Evolutionary conservation across 2,113 vertebrate species (phyloP).

Genomic region (Rhizomys pruinosus): DNA sequence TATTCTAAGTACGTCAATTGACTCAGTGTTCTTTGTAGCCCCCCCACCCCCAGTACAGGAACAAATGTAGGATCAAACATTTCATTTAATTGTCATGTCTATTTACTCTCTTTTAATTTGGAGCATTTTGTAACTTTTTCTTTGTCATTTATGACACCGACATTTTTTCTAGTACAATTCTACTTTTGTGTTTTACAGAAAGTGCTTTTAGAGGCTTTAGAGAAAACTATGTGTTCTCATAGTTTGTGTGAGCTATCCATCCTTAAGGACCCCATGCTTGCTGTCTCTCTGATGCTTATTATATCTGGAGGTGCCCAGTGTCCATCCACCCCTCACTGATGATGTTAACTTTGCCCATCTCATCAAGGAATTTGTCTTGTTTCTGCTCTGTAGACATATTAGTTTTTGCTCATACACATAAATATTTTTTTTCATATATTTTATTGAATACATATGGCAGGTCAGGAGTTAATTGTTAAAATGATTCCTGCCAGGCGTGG

Average conservation of each 20-base stretch:
- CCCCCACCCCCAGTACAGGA: not conserved
- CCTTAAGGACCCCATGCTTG: not conserved
- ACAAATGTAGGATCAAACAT: not conserved
- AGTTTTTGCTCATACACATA: not conserved
- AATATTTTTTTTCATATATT: too few species aligned
- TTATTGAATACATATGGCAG: too few species aligned
- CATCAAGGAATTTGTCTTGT: not conserved
- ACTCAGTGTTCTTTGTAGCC: not conserved
- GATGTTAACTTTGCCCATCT: not conserved
- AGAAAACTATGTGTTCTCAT: not conserved
- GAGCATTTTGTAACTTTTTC: not conserved
- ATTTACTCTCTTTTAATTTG: constrained; percentile 41
- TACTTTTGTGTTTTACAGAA: not conserved
- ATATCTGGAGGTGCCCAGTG: not conserved
- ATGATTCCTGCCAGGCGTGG: too few species aligned
- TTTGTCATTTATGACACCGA: not conserved
- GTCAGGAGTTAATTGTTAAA: too few species aligned
- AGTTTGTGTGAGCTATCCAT: not conserved
- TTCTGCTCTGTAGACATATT: not conserved
- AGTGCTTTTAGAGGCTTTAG: not conserved
- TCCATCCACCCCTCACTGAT: not conserved
- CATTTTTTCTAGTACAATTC: not conserved
- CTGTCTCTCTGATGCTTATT: not conserved
- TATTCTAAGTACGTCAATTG: not conserved
- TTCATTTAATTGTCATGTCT: not conserved